Percentiles rank a stretch among this genome's conserved stretches.
Conservation (phyloP, 2,113 vertebrate species). For the Spea bombifrons region DNA sequence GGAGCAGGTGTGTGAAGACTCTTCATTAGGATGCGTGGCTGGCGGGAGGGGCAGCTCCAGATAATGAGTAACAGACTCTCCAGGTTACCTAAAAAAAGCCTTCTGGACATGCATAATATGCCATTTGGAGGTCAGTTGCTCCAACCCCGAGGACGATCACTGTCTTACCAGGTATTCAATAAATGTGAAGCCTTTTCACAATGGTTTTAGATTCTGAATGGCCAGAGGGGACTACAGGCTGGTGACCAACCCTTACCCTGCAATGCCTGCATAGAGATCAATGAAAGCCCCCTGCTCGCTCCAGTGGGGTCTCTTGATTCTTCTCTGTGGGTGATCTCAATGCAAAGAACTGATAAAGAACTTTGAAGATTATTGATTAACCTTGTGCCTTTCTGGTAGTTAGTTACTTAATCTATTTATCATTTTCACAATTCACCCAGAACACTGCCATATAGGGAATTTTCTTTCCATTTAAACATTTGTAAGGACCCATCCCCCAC, state of each 20-base stretch:
- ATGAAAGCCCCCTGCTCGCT: slow-evolving; percentile 8
- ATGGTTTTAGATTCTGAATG: neutral
- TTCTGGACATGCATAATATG: slow-evolving; percentile 32
- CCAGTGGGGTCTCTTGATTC: slow-evolving; percentile 1
- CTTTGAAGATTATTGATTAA: slow-evolving; percentile 3
- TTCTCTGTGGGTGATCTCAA: slow-evolving; percentile 11
- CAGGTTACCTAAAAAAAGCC: slow-evolving; percentile 16
- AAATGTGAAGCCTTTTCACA: slow-evolving; percentile 5
- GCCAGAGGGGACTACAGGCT: slow-evolving; percentile 2
- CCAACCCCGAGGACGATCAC: slow-evolving; percentile 6
- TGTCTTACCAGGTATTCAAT: slow-evolving; percentile 25
- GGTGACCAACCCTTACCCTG: neutral
- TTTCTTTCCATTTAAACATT: neutral
- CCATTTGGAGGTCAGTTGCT: slow-evolving; percentile 6
- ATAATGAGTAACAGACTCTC: slow-evolving; percentile 34
- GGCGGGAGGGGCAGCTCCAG: slow-evolving; percentile 29
- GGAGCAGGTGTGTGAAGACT: slow-evolving; percentile 32
- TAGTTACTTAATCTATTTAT: neutral
- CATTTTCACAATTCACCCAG: neutral
- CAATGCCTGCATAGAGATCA: slow-evolving; percentile 8
- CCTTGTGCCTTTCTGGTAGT: neutral
- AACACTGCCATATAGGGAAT: neutral
- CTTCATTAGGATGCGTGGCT: slow-evolving; percentile 38
- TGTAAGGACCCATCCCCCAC: too few relatives aligned
- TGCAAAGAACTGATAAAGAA: slow-evolving; percentile 11